Evolutionary conservation across 1,140 invertebrate species (phyloP).

Genomic region (Drosophila rufa): DNA sequence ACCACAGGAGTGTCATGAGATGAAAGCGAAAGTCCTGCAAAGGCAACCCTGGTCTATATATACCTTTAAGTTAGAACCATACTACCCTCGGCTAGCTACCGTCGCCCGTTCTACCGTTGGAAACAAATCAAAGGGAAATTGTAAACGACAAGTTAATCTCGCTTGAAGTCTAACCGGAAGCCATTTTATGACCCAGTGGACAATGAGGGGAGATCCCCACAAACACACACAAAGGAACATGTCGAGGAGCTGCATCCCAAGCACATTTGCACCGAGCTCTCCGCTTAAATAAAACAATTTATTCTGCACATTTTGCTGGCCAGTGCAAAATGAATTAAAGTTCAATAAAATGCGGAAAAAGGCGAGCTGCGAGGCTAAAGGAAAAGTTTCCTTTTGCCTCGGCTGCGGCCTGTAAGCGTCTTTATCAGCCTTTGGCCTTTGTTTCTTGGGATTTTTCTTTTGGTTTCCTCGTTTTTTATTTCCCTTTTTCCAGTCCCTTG

Average conservation of each 20-base stretch:
- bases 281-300: conserved; percentile 74
- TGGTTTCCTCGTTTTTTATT: neutral
- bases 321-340: conserved; percentile 70
- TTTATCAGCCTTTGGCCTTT: conserved; percentile 58
- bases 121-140: conserved; percentile 85
- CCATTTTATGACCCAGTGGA: conserved; percentile 83
- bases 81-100: conserved; percentile 1
- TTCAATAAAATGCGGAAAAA: conserved; percentile 66
- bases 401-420: conserved; percentile 53
- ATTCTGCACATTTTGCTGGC: conserved; percentile 60
- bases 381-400: conserved; percentile 32
- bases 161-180: conserved; percentile 84
- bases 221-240: conserved; percentile 11
- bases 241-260: conserved; percentile 53
- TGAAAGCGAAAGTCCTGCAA: conserved; percentile 66
- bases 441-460: conserved; percentile 42
- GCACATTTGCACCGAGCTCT: conserved; percentile 54
- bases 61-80: conserved; percentile 7
- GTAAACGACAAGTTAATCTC: conserved; percentile 85
- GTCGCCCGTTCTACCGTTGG: conserved; percentile 19
- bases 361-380: conserved; percentile 1
- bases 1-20: conserved; percentile 40
- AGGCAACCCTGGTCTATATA: conserved; percentile 11
- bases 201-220: conserved; percentile 42
- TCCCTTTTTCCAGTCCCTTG: neutral